Evolutionary conservation across 64 coral and sea anemone species (phyloP), one percentile per base, ranked within the genome.

Genomic region (Actinia tenebrosa): DNA sequence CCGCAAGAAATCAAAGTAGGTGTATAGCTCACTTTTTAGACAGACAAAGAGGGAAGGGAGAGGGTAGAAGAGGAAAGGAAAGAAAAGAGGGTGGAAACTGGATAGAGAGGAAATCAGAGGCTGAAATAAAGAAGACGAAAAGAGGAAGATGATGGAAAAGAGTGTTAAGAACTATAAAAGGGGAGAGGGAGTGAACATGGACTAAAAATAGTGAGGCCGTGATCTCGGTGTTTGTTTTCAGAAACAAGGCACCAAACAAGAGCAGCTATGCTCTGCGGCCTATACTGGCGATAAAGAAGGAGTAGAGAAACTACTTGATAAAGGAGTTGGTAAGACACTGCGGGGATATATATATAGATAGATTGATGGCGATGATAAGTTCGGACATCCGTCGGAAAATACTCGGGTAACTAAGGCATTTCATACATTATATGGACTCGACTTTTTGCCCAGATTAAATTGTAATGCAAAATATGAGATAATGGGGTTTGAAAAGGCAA

Each of bases 281-380:
- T 85, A 85, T 8, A 59, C 60, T 45, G 83, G 83, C 44, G 8
- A 85, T 10, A 85, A 85, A 54, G 83, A 85, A 26, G 60, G 30
- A 59, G 83, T 64, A 7, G 42, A 61, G 16, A 85, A 85, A 42
- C 43, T 85, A 62, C 83, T 85, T 61, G 83, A 85, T 54, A 85
- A 85, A 64, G 83, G 83, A 85, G 83, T 85, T 10, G 83, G 83
- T 85, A 64, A 44, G 83, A 59, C 13, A 7, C 19, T 3, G 47
- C 4, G 47, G 4, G 47, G 2, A 8, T 50, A 50, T 50, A 47
- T 2, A 47, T 47, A 47, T 6, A 47, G 2, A 47, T n/a, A n/a
- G n/a, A n/a, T n/a, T n/a, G 46, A 47, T 47, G 46, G 46, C 46
- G 6, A 47, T 47, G 46, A 47, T 47, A 47, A 47, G 46, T 2